Conservation (phyloP, 2,113 vertebrate genomes). For the Amblyornis subalaris region DNA sequence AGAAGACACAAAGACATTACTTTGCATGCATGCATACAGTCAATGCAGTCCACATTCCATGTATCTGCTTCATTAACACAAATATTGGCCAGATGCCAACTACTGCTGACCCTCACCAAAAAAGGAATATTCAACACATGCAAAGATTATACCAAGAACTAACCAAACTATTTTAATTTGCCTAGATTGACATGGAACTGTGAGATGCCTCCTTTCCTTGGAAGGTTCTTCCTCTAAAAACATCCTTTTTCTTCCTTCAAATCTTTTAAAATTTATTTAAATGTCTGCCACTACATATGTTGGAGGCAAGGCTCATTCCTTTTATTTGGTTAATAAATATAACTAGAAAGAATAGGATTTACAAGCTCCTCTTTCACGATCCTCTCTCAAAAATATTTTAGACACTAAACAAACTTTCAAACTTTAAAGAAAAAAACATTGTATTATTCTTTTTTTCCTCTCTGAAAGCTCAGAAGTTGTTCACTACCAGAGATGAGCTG, state of each 20-base stretch:
- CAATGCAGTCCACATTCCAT: background rate
- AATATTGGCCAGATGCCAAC: background rate
- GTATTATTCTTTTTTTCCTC: background rate
- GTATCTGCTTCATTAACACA: background rate
- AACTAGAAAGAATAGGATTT: background rate
- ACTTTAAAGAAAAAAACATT: background rate
- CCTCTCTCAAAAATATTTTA: background rate
- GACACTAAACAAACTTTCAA: background rate
- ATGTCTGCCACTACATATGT: background rate
- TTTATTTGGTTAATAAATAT: background rate
- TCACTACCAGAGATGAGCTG: background rate
- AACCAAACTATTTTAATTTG: background rate
- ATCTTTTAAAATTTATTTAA: background rate
- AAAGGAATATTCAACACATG: background rate
- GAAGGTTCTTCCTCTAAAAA: background rate
- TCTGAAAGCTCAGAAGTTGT: background rate
- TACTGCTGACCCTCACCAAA: background rate
- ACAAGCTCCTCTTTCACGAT: background rate
- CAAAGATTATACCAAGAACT: background rate
- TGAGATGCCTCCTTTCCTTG: background rate
- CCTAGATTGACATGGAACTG: background rate
- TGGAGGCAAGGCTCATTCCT: background rate
- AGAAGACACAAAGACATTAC: background rate
- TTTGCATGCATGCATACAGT: background rate
- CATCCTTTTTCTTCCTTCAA: background rate